These are phyloP conservation scores for Actinia equina DNA, from an alignment of 64 coral and sea anemone genomes.

Conservation along the genomic window DNA sequence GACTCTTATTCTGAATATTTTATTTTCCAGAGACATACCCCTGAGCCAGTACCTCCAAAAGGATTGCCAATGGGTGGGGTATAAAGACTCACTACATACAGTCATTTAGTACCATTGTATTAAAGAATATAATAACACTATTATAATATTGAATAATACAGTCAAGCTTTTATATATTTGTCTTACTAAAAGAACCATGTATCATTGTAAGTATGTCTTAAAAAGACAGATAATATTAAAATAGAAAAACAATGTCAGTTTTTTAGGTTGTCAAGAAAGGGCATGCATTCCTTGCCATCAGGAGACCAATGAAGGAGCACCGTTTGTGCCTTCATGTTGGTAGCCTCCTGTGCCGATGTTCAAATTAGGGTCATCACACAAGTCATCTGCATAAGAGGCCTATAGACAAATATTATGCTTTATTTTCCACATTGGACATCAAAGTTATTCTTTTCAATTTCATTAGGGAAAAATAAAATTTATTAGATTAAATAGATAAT, in stretches of 20 bases:
- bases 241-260: neutral
- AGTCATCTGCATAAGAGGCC: too few species aligned
- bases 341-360: too few species aligned
- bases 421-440: too few species aligned
- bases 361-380: too few species aligned
- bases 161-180: neutral
- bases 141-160: neutral
- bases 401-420: too few species aligned
- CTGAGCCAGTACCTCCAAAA: conserved; percentile 36
- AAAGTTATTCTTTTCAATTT: too few species aligned
- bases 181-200: neutral
- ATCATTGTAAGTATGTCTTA: neutral
- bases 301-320: too few species aligned
- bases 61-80: conserved; percentile 5
- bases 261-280: neutral
- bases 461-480: too few species aligned
- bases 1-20: neutral
- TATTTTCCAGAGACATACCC: conserved; percentile 46
- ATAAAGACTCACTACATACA: neutral
- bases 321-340: too few species aligned
- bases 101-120: neutral
- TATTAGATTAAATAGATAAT: too few species aligned
- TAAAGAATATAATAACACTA: neutral
- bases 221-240: neutral
- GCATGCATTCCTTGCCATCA: too few species aligned